Evolutionary conservation across 1,140 invertebrate species (phyloP), one percentile per base, ranked within the genome.

Genomic region (Tetranychus cinnabarinus): DNA sequence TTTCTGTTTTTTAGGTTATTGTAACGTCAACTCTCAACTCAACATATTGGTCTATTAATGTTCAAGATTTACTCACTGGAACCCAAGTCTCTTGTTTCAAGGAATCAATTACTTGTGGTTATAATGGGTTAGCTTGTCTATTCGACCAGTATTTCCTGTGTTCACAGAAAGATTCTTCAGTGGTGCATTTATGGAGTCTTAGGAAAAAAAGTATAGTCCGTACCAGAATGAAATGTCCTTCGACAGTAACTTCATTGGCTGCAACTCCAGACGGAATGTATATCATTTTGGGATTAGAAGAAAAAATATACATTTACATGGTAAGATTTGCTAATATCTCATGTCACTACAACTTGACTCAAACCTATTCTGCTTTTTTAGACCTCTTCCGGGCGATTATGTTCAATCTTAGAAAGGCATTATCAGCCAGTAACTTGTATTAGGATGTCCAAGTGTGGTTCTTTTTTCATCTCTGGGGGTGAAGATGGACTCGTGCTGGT

Each of bases 301-400:
- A 88, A 65, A 86, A 84, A 68, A 74, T 93, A 31, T 84, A 85
- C 66, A 68, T 93, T 12, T 93, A 88, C 86, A 83, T 74, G 67
- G 71, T 75, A 65, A 61, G 50, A 39, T 15, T 13, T 5, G 58
- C 36, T 48, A n/a, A 23, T 47, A 8, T 52, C 50, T 33, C 15
- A 31, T 10, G 10, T 36, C 3, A 15, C 1, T 56, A 35, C 37
- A 36, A 3, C 15, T 37, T 39, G 8, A 2, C 35, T 36, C 15
- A 36, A 35, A 36, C 36, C 0, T 39, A 10, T 6, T 31, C 36
- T 56, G 3, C 8, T 7, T 46, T 45, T 42, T 56, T 63, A 88
- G 72, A 70, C 81, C 8, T 77, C 78, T 48, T 82, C 81, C 3
- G 89, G 88, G 2, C 79, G 75, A 60, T 72, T 92, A 61, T 66